phyloP scores from a whole-genome alignment of 2,113 vertebrate species.

The Nycticryphes semicollaris region DNA sequence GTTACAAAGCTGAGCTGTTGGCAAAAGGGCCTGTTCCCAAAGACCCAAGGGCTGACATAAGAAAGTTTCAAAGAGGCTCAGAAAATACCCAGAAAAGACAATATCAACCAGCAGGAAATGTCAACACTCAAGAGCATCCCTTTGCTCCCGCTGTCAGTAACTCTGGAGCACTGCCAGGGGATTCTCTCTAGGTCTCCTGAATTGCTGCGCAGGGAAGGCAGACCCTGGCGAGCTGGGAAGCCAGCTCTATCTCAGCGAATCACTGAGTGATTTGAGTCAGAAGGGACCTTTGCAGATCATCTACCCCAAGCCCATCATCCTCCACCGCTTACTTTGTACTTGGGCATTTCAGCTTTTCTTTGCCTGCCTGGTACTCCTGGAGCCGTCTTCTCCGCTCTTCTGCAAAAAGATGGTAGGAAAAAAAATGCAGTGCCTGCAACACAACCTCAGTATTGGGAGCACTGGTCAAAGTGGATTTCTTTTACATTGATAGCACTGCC shows the following conservation, averaged over 20 bases:
- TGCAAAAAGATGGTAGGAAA: background rate
- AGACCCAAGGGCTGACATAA: background rate
- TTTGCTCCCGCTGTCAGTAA: background rate
- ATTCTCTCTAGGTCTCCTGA: background rate
- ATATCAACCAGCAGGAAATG: background rate
- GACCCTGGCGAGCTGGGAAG: background rate
- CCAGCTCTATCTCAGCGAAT: background rate
- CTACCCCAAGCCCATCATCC: background rate
- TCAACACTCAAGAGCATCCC: background rate
- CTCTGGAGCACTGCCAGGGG: background rate
- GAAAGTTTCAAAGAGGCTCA: background rate
- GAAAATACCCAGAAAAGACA: background rate
- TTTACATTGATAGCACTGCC: too few relatives aligned
- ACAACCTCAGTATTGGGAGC: too few relatives aligned
- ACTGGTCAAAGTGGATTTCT: accelerated
- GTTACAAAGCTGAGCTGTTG: background rate
- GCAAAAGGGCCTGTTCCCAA: background rate
- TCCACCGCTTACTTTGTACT: constrained; percentile 63
- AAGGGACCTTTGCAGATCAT: background rate
- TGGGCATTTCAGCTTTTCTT: constrained; percentile 40
- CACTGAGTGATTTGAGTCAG: accelerated
- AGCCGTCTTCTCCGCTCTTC: constrained; percentile 38
- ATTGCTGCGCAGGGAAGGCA: background rate
- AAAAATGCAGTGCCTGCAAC: background rate
- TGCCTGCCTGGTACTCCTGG: constrained; percentile 41